phyloP scores from a whole-genome alignment of 2,797 vertebrate species.

The Coilia nasus region DNA sequence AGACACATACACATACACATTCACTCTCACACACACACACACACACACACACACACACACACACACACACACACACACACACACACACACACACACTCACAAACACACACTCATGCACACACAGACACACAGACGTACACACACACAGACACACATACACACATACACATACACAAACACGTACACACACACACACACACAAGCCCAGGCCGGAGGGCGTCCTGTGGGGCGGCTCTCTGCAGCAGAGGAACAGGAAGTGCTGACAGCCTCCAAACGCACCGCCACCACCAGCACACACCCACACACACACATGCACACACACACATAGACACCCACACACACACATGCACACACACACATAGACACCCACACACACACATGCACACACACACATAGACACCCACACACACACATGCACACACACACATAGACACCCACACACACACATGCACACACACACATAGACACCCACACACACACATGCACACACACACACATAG shows the following conservation, averaged over 20 bases:
- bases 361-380: too few species aligned
- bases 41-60: too few species aligned
- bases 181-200: conserved; percentile 16
- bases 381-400: neutral
- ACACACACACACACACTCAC: too few species aligned
- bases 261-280: conserved; percentile 32
- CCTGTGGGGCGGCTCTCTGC: conserved; percentile 31
- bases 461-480: neutral
- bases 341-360: neutral
- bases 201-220: conserved; percentile 56
- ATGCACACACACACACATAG: neutral
- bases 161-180: conserved; percentile 22
- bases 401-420: neutral
- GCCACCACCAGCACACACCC: neutral
- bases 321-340: too few species aligned
- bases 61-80: too few species aligned
- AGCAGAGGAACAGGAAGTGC: conserved; percentile 38
- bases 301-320: too few species aligned
- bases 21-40: too few species aligned
- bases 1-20: too few species aligned
- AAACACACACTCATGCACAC: too few species aligned
- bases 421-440: neutral
- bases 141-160: conserved; percentile 4
- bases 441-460: neutral
- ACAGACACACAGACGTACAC: too few species aligned